Percentiles rank a stretch among this genome's conserved stretches.
These are phyloP conservation scores for Streptopelia turtur DNA, from an alignment of 2,797 vertebrate species.

Conservation along the genomic window DNA sequence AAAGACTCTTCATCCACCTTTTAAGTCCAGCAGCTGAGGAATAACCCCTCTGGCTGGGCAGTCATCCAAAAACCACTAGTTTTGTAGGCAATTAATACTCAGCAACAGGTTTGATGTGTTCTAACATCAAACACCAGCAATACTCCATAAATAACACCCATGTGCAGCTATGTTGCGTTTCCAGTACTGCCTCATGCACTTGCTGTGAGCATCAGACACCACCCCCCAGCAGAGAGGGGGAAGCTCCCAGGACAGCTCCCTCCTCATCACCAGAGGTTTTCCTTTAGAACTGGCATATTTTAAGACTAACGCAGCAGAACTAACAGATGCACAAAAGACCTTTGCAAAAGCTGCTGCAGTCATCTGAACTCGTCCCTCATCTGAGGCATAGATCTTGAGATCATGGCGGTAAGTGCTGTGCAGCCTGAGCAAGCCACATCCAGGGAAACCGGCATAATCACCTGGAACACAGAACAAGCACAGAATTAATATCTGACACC, in stretches of 20 bases:
- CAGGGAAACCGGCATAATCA: constrained; percentile 97
- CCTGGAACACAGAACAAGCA: constrained; percentile 76
- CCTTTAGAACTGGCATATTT: not conserved
- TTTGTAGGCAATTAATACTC: not conserved
- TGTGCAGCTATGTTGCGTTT: not conserved
- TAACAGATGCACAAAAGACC: constrained; percentile 69
- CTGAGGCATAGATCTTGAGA: constrained; percentile 98
- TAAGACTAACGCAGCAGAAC: not conserved
- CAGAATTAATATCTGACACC: not conserved
- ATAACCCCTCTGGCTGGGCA: not conserved
- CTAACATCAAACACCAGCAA: not conserved
- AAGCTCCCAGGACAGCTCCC: not conserved
- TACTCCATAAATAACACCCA: not conserved
- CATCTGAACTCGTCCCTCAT: constrained; percentile 98
- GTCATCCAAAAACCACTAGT: not conserved
- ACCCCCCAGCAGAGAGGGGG: not conserved
- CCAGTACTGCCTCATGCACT: not conserved
- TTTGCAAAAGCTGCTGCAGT: constrained; percentile 98
- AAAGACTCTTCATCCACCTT: not conserved
- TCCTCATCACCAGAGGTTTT: not conserved
- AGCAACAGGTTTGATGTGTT: not conserved
- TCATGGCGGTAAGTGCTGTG: constrained; percentile 98
- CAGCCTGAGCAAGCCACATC: constrained; percentile 93
- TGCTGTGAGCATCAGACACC: not conserved
- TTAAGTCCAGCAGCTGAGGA: not conserved